These are phyloP conservation scores for Herpetotheres cachinnans DNA, from an alignment of 2,113 vertebrate genomes.

Conservation along the genomic window DNA sequence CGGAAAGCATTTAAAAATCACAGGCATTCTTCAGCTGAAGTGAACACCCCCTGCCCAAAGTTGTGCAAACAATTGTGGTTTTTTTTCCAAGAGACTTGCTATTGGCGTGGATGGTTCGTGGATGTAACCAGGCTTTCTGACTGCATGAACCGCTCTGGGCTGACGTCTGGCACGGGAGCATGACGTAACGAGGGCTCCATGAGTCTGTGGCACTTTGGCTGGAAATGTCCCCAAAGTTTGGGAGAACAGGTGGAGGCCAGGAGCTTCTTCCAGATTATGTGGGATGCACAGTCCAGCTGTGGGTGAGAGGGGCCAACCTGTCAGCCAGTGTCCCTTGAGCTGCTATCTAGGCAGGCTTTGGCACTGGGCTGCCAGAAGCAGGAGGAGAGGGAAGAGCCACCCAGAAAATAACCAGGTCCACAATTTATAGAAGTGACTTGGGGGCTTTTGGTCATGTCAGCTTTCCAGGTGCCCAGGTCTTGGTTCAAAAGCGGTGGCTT, in stretches of 20 bases:
- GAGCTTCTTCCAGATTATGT: not conserved
- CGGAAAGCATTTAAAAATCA: not conserved
- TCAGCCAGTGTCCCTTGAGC: not conserved
- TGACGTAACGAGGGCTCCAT: not conserved
- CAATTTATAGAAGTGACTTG: not conserved
- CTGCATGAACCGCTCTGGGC: not conserved
- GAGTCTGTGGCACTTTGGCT: not conserved
- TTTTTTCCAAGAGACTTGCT: not conserved
- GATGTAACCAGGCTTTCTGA: not conserved
- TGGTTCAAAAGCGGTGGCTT: not conserved
- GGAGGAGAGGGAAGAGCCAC: not conserved
- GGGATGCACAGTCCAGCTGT: not conserved
- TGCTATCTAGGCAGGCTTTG: not conserved
- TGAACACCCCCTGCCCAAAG: not conserved
- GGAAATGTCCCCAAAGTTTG: not conserved
- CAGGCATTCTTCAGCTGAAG: not conserved
- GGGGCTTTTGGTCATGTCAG: not conserved
- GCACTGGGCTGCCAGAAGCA: not conserved
- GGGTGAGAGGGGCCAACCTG: accelerated
- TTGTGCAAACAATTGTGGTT: not conserved
- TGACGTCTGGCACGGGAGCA: not conserved
- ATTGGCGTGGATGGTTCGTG: not conserved
- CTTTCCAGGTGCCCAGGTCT: not conserved
- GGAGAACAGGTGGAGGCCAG: not conserved
- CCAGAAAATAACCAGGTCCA: not conserved